Base-by-base conservation (phyloP, 2,888 invertebrate genomes). In the Perdita meconis region DNA sequence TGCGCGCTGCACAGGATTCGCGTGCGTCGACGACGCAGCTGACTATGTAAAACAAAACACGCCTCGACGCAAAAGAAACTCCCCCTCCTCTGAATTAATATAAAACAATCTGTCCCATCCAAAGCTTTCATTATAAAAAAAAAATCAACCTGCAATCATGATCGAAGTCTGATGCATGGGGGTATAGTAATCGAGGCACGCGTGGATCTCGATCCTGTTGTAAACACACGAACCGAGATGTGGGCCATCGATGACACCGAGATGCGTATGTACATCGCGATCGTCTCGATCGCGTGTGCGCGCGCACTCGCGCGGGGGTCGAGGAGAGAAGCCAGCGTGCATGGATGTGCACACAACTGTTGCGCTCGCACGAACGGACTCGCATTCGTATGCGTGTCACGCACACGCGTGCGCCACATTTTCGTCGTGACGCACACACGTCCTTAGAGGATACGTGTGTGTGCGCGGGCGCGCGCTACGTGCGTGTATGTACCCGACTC, bases 401-500 rank as follows among this genome's bases (percentile, higher is more conserved):
- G 77, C 78, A 78, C 67, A 78, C 77, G 68, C 65, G 65, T 74
- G 68, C 19, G 74, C 74, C 63, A 79, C 69, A 80, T 80, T 80
- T 73, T 69, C 78, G 79, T 73, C 56, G 69, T 61, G 73, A 80
- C 79, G 68, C 73, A 44, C 72, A 64, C 78, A 80, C 78, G 69
- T 67, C 76, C 66, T 69, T 72, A 69, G 67, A 67, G 55, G 16
- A 36, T 59, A 55, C 67, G 36, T 60, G 67, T 38, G 71, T 56
- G 78, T 57, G 76, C 64, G 38, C 40, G 71, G 51, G 78, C 61
- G 76, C 64, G 38, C 40, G 63, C 60, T 65, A 69, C 26, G 70
- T 73, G 75, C 71, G 82, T 64, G 78, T 64, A 69, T 63, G 76
- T 74, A 71, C 78, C 68, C 80, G 82, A 85, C 84, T 86, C 84